These are phyloP conservation scores for Bradynema listronoti DNA, from an alignment of 1,140 invertebrate genomes.

Conservation along the genomic window DNA sequence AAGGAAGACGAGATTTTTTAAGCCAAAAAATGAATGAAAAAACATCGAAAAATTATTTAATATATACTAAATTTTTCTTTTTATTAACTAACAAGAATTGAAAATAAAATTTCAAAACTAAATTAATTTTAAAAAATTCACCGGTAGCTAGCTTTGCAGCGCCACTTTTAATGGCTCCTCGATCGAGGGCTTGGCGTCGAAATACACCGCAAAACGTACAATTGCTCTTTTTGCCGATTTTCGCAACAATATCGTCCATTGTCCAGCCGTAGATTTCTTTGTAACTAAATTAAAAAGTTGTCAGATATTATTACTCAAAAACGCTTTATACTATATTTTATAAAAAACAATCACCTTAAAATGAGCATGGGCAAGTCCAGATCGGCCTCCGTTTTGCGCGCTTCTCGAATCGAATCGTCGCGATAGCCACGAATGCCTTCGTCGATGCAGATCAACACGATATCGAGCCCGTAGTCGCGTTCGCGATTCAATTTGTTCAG, in stretches of 20 bases:
- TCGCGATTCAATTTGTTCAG: constrained; percentile 83
- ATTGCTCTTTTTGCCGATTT: constrained; percentile 93
- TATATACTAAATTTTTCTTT: too few relatives aligned
- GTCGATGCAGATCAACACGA: constrained; percentile 89
- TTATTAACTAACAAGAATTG: too few relatives aligned
- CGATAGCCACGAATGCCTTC: constrained; percentile 94
- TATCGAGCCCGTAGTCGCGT: constrained; percentile 81
- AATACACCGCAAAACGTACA: constrained; percentile 65
- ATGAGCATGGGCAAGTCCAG: constrained; percentile 90
- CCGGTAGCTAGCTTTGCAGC: constrained; percentile 89
- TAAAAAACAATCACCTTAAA: too few relatives aligned
- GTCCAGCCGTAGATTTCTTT: constrained; percentile 94
- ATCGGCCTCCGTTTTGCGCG: constrained; percentile 71
- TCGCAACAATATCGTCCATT: constrained; percentile 94
- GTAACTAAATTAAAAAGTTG: too few relatives aligned
- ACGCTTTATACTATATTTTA: too few relatives aligned
- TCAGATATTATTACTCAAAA: too few relatives aligned
- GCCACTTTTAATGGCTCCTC: constrained; percentile 65
- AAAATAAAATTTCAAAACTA: too few relatives aligned
- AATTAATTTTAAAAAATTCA: too few relatives aligned
- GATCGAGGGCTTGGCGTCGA: constrained; percentile 72
- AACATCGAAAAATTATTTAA: too few relatives aligned
- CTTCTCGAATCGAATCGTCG: constrained; percentile 84
- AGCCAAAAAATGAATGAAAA: too few relatives aligned
- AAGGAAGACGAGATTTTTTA: too few relatives aligned